A percentile compares a stretch with the other conserved stretches of the same genome.
Evolutionary conservation across 2,797 vertebrate species (phyloP).

Genomic region (Octomys mimax): DNA sequence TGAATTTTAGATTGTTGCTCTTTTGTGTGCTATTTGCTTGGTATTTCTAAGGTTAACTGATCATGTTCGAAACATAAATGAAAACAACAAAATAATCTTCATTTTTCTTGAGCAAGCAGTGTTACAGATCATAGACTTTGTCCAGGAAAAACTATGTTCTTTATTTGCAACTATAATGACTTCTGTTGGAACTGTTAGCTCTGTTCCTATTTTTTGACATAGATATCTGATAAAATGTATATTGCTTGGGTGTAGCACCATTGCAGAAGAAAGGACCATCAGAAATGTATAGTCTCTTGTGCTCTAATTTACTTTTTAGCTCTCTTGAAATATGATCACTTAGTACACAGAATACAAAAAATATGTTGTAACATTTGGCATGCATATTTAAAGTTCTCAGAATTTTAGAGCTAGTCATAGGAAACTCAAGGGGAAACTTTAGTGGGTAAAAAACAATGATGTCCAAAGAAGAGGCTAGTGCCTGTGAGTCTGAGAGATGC

Average conservation of each 20-base stretch:
- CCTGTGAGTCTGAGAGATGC: not conserved
- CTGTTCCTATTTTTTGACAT: slow-evolving; percentile 52
- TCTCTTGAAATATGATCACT: no score
- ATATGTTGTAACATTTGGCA: not conserved
- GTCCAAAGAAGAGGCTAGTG: not conserved
- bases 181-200: slow-evolving; percentile 61
- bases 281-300: slow-evolving; percentile 1
- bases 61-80: slow-evolving; percentile 71
- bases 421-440: not conserved
- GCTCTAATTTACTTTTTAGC: not conserved
- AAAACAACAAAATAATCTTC: slow-evolving; percentile 59
- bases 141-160: slow-evolving; percentile 39
- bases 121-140: slow-evolving; percentile 74
- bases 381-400: not conserved
- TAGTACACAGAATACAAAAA: not conserved
- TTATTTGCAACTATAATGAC: slow-evolving; percentile 68
- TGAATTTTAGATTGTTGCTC: slow-evolving; percentile 58
- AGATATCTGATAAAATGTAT: slow-evolving; percentile 32
- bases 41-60: slow-evolving; percentile 78
- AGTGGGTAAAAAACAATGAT: not conserved
- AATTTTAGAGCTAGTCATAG: not conserved
- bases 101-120: slow-evolving; percentile 63
- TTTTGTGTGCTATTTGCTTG: slow-evolving; percentile 78
- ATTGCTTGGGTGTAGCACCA: not conserved
- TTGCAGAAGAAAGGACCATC: not conserved